Evolutionary conservation across 2,113 vertebrate species (phyloP).

Genomic region (Poeciliopsis prolifica): DNA sequence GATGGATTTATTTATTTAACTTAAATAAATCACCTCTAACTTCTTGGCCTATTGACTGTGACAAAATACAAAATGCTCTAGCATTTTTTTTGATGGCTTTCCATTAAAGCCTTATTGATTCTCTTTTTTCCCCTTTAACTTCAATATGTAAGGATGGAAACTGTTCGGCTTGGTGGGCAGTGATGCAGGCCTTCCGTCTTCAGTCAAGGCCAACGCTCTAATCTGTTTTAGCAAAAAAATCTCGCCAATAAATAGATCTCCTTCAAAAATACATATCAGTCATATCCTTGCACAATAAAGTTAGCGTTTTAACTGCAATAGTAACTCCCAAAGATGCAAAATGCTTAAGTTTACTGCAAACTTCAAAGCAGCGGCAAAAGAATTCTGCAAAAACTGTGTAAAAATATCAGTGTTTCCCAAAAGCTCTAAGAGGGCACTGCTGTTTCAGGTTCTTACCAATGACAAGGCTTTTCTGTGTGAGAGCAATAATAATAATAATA

Average conservation of each 20-base stretch:
- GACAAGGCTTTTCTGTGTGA: neutral
- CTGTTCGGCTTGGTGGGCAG: slow-evolving; percentile 60
- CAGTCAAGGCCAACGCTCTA: slow-evolving; percentile 46
- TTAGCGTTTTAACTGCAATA: neutral
- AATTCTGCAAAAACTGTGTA: neutral
- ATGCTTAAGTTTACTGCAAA: neutral
- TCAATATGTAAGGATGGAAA: slow-evolving; percentile 74
- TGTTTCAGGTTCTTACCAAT: neutral
- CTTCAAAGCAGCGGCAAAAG: neutral
- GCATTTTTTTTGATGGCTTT: slow-evolving; percentile 69
- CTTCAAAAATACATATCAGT: neutral
- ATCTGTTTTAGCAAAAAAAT: neutral
- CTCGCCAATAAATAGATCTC: neutral
- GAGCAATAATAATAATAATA: neutral
- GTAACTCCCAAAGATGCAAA: neutral
- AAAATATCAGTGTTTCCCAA: neutral
- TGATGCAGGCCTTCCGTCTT: slow-evolving; percentile 43
- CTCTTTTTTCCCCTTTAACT: slow-evolving; percentile 72
- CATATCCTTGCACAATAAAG: neutral
- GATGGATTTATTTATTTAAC: slow-evolving; percentile 50
- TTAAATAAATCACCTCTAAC: slow-evolving; percentile 62
- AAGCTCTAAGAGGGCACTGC: neutral
- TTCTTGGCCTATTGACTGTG: slow-evolving; percentile 68
- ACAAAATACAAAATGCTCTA: slow-evolving; percentile 55
- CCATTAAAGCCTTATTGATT: slow-evolving; percentile 81